Base-by-base conservation (phyloP, 2,797 vertebrate species). In the Crocidura indochinensis region DNA sequence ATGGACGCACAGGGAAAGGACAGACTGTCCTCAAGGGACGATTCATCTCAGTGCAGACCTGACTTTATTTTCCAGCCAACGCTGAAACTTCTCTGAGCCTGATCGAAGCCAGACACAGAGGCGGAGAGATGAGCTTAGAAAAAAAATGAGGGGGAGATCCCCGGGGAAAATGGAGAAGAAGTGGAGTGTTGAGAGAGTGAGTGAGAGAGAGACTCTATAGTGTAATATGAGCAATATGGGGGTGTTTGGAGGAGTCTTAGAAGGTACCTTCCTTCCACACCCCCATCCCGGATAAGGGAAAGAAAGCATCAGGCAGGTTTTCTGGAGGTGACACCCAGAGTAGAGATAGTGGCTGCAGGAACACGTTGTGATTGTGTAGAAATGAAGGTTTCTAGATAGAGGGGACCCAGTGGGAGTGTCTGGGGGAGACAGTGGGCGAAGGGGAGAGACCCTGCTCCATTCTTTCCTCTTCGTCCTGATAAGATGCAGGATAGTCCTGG, bases 301-400 rank as follows among this genome's bases (percentile, higher is more conserved):
- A 38, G n/a, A n/a, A 26, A 31, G 20, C n/a, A 26, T 24, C 26
- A 12, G 15, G 26, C 72, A 86, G 79, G 46, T n/a, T 47, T 73
- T 62, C 15, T 77, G 27, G 88, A 49, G 22, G 24, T 68, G 64
- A 24, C 3, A 2, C n/a, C 29, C 85, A 31, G 47, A 91, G 67
- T 14, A 22, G 17, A 22, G 24, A 31, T 29, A 9, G 12, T 46
- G 46, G 0, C 0, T 11, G 17, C 7, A 3, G 19, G 69, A 4
- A 1, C 6, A 27, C 26, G 31, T 38, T 1, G 49, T 9, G 3
- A 44, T 20, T 20, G 22, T 49, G 11, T 4, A 19, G 80, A 81
- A 62, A 51, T 44, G 26, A 65, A 92, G 49, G 69, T 60, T 38
- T 90, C 47, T 67, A 87, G 90, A 62, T 22, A 27, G 67, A 90